Base-by-base conservation (phyloP, 53 echinoderm and acorn worm genomes). In the Zoroaster sp. region DNA sequence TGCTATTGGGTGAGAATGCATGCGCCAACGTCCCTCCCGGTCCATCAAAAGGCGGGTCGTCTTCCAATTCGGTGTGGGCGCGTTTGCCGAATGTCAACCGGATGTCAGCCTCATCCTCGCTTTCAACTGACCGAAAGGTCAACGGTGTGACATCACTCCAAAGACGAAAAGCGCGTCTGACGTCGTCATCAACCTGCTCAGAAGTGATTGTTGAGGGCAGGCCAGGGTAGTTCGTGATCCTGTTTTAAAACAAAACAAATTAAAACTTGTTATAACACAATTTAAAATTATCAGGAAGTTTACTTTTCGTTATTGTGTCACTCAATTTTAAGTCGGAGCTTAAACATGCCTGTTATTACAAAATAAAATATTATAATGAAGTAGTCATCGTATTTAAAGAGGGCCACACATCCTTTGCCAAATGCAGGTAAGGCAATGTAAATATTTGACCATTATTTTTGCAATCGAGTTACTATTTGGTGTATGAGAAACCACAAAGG, bases 1-100 rank as follows among this genome's bases (percentile, higher is more conserved):
- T 95, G 76, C 97, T 97, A 80, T 94, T 95, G 52, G 97, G 97
- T 28, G 94, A 92, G 76, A 97, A 97, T 5, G 97, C 97, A 23
- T 97, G 97, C 3, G 95, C 97, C 46, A 97, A 73, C 5, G 95
- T 94, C 9, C 97, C 97, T 4, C 95, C 95, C 25, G 66, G 69
- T 0, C 97, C 97, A 40, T 97, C 97, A 52, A 97, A 97, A 0
- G 92, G 20, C 1, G 96, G 96, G 72, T 96, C 96, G 5, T 89
- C 91, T 28, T 34, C 34, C 2, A 94, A 83, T 11, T 69, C 66
- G 11, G 96, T 93, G 72, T 96, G 96, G 37, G 10, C 46, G 5
- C 89, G 82, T 30, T 80, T 78, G 17, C 96, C 96, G 75, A 96
- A 94, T 38, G 68, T n/a, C n/a, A 96, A 66, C 54, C 88, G 91